Conservation (phyloP, 2,888 invertebrate species). For the Ornithoptera priamus region DNA sequence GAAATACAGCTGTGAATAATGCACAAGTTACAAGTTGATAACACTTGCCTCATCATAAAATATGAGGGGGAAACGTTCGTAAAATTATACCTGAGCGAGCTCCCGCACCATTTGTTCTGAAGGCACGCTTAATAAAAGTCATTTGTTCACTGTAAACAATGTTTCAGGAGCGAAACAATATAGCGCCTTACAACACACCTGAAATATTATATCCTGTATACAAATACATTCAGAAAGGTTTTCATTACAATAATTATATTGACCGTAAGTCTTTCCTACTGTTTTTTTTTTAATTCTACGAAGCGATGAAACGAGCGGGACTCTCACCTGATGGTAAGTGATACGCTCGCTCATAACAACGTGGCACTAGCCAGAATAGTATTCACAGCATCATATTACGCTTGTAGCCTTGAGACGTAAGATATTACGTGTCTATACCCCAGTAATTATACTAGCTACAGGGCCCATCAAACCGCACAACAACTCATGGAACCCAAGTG, state of each 20-base stretch:
- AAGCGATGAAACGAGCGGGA: too few relatives aligned
- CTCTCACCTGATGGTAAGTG: too few relatives aligned
- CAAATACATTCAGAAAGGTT: background rate
- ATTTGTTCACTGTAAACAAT: slow-evolving; percentile 17
- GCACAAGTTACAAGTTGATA: background rate
- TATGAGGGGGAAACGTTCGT: slow-evolving; percentile 10
- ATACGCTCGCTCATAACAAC: too few relatives aligned
- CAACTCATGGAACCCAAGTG: too few relatives aligned
- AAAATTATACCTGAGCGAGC: slow-evolving; percentile 5
- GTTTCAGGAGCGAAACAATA: slow-evolving; percentile 6
- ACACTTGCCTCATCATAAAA: background rate
- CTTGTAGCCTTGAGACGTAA: too few relatives aligned
- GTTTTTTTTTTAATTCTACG: too few relatives aligned
- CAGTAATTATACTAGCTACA: too few relatives aligned
- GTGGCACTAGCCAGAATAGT: too few relatives aligned
- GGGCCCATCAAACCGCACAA: too few relatives aligned
- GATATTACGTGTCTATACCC: too few relatives aligned
- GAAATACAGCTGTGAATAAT: background rate
- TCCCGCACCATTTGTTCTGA: slow-evolving; percentile 12
- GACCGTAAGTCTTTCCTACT: background rate
- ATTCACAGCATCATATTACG: too few relatives aligned
- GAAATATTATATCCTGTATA: background rate
- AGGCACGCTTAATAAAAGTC: slow-evolving; percentile 7
- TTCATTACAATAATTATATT: background rate
- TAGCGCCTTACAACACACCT: background rate